Evolutionary conservation across 2,113 vertebrate genomes (phyloP).

Genomic region (Enhydra lutris): DNA sequence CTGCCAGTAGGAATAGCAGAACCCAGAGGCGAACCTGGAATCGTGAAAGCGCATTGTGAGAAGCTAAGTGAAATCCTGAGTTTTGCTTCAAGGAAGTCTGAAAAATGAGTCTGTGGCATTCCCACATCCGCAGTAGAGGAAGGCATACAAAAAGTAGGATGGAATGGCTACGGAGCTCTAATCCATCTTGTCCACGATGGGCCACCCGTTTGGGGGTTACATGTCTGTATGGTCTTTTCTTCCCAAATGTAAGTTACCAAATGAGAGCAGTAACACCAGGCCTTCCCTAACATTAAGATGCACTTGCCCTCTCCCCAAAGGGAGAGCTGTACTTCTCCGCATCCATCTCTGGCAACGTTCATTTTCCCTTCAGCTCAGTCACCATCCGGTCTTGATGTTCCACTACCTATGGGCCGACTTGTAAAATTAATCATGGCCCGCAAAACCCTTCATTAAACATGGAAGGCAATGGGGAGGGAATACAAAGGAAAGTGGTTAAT

Average conservation of each 20-base stretch:
- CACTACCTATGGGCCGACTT: neutral
- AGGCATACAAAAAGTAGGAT: neutral
- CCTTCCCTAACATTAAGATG: neutral
- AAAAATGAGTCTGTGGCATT: neutral
- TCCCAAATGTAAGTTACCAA: neutral
- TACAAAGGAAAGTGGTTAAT: neutral
- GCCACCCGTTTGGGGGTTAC: neutral
- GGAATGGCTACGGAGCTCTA: neutral
- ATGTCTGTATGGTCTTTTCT: neutral
- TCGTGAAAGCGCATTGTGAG: neutral
- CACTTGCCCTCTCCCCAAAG: neutral
- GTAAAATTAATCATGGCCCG: neutral
- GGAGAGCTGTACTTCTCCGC: neutral
- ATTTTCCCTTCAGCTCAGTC: neutral
- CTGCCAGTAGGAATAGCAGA: neutral
- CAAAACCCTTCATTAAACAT: neutral
- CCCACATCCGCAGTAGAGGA: neutral
- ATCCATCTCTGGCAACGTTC: neutral
- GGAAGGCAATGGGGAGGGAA: neutral
- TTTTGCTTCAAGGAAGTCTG: neutral
- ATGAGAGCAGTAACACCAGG: neutral
- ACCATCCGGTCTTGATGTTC: neutral
- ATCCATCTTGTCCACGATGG: no score
- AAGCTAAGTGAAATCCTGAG: neutral
- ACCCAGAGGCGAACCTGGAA: neutral